Base-by-base conservation (phyloP, 2,113 vertebrate species). In the Notiomystis cincta region DNA sequence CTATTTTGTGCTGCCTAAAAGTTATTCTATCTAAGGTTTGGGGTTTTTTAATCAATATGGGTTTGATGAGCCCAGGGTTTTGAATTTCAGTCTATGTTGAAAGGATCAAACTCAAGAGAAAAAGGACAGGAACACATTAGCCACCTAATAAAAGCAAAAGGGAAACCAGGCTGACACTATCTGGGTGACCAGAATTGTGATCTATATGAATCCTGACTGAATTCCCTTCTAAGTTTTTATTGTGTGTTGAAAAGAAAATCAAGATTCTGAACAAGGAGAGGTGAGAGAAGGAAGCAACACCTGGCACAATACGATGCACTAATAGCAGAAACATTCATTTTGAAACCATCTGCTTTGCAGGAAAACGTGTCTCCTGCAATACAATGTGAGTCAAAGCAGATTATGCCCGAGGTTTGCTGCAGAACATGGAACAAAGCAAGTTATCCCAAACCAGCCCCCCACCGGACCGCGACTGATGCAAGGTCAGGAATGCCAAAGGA, bases 381-480 rank as follows among this genome's bases (percentile, higher is more conserved):
- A 40, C 9, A 65, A 3, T 0, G 2, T 54, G 60, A 88, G 53
- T 58, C 64, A 87, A 94, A 91, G 69, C n/a, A 51, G 72, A 71
- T 31, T 40, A 87, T 35, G n/a, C n/a, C 57, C 0, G 0, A 28
- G 45, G 10, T 64, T 84, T 0, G 0, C 77, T 89, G 78, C 65
- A 82, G 78, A 89, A 40, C 16, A 30, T 1, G 15, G 48, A 94
- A 87, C 37, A 67, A 91, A 93, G 31, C 33, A 82, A 82, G 28
- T 48, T 62, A 57, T 50, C 50, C 60, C 65, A 72, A 75, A 61
- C 4, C 57, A 91, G 10, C 15, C 53, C 60, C 33, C 37, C 28
- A 30, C 40, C 28, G 33, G 83, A 17, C 51, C 0, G 0, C 0
- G 0, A 23, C 37, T n/a, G 88, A 61, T 33, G 72, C 54, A 93